A percentile compares a stretch with the other conserved stretches of the same genome.
Conservation (phyloP, 2,113 vertebrate genomes). For the Bos indicus region DNA sequence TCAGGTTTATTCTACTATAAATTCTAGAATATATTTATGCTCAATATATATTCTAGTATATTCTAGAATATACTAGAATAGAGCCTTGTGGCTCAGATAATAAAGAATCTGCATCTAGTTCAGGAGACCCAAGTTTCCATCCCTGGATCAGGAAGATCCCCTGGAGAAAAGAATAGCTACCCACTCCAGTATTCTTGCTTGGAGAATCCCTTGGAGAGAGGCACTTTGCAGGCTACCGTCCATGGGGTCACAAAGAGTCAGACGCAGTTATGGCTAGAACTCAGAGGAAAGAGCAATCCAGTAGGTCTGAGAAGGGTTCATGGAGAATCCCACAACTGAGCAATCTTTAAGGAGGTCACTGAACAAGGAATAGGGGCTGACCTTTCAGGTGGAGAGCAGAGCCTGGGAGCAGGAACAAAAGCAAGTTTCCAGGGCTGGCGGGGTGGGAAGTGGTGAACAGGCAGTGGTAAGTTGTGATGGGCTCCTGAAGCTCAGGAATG, state of each 20-base stretch:
- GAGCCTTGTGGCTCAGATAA: background rate
- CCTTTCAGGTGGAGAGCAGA: background rate
- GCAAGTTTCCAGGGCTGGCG: background rate
- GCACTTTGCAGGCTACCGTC: rapidly evolving
- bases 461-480: background rate
- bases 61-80: background rate
- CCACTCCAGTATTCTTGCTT: background rate
- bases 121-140: background rate
- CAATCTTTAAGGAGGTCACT: background rate
- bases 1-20: background rate
- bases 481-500: background rate
- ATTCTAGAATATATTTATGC: background rate
- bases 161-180: background rate
- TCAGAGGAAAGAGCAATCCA: background rate
- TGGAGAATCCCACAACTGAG: background rate
- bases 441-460: rapidly evolving
- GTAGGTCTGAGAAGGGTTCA: background rate
- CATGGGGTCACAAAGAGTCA: background rate
- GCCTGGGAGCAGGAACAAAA: background rate
- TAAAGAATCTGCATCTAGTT: background rate
- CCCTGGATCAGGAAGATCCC: background rate
- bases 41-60: background rate
- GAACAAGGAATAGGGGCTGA: rapidly evolving
- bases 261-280: background rate
- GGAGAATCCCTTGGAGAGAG: background rate